Base-by-base conservation (phyloP, 2,113 vertebrate genomes). In the Brienomyrus longianalis region DNA sequence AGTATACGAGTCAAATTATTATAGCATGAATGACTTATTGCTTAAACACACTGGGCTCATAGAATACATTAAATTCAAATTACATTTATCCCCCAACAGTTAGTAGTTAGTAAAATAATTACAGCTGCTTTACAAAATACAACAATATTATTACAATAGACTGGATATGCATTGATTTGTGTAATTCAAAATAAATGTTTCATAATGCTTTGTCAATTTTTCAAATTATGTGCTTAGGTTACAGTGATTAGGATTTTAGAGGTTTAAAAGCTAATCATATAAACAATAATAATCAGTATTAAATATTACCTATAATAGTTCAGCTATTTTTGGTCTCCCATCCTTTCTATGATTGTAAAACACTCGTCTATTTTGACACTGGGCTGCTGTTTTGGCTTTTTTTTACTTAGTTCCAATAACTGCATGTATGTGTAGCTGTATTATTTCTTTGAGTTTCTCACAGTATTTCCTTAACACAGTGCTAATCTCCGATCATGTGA, bases 261-360 rank as follows among this genome's bases (percentile, higher is more conserved):
- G 31, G 83, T 89, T 85, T 54, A 27, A 87, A 51, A 83, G 45
- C 89, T 50, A 91, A 86, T 74, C 87, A 52, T 52, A 62, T 84
- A 48, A 89, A 90, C 43, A 85, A 50, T 77, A 50, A 90, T 48
- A 48, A 89, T 89, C 74, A 91, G 90, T 93, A 48, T 39, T 84
- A 84, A 84, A 48, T 47, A 84, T 47, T 10, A 84, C 39, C 83
- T 92, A 93, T 91, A 92, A 92, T 83, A 91, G 91, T 91, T 77
- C 86, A 90, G 85, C 88, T 83, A 90, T 86, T 90, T 89, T 83
- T 86, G 85, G 90, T 74, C 74, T 90, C 91, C 48, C 90, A 87
- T 88, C 47, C 77, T 90, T 89, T 83, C 87, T 88, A 90, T 77
- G 50, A 66, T 10, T 87, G 83, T 89, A 86, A 35, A 10, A 89